Conservation (phyloP, 2,888 invertebrate species). For the Nephrocerus scutellatus region DNA sequence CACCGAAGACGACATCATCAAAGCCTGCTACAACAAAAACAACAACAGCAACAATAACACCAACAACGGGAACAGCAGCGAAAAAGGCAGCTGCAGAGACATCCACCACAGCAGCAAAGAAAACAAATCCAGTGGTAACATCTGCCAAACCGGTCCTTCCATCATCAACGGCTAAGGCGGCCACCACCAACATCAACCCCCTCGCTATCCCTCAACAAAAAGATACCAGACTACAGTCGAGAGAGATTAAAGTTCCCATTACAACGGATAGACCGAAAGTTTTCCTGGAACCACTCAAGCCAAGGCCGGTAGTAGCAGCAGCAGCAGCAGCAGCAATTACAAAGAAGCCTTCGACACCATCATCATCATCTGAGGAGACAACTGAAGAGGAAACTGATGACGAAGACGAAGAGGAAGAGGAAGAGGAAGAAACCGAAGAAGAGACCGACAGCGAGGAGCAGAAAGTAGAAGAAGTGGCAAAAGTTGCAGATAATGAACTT, state of each 20-base stretch:
- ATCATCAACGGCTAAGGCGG: conserved; percentile 12
- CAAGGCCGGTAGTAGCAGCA: too few relatives aligned
- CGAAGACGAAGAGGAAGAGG: conserved; percentile 27
- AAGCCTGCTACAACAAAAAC: conserved; percentile 14
- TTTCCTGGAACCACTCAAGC: conserved; percentile 25
- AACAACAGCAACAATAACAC: conserved; percentile 10
- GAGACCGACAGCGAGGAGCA: conserved; percentile 17
- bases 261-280: conserved; percentile 32
- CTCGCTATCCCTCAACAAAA: too few relatives aligned
- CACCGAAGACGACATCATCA: conserved; percentile 8
- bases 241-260: conserved; percentile 45
- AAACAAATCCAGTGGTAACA: conserved; percentile 6
- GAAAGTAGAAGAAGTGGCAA: conserved; percentile 21
- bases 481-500: conserved; percentile 41
- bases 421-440: conserved; percentile 29
- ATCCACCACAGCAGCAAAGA: conserved; percentile 9
- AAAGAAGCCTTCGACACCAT: conserved; percentile 41
- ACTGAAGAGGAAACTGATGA: conserved; percentile 33
- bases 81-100: conserved; percentile 25
- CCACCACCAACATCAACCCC: conserved; percentile 10
- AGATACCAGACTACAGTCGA: conserved; percentile 31
- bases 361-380: conserved; percentile 35
- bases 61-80: conserved; percentile 24
- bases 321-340: conserved; percentile 22
- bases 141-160: conserved; percentile 1